These are phyloP conservation scores for Agrochola lota DNA, from an alignment of 2,888 invertebrate species.

Conservation along the genomic window DNA sequence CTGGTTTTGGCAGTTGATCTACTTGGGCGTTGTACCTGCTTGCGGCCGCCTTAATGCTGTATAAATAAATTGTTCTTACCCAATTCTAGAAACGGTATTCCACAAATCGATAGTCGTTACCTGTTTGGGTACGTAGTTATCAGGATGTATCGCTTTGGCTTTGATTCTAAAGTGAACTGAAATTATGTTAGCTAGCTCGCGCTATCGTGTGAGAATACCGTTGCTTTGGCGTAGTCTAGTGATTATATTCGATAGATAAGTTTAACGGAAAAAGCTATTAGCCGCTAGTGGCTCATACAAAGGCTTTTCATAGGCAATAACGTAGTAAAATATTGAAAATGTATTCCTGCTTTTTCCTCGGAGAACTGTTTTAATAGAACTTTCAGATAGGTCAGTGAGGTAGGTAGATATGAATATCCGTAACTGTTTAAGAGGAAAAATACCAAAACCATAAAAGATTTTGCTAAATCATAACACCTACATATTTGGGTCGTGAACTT, in stretches of 20 bases:
- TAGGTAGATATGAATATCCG: neutral
- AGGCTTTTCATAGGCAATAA: constrained; percentile 37
- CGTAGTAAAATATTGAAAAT: constrained; percentile 24
- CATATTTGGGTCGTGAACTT: neutral
- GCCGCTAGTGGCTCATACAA: constrained; percentile 35
- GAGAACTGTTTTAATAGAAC: neutral
- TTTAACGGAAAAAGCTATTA: constrained; percentile 50
- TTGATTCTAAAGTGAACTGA: constrained; percentile 47
- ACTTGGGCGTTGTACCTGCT: constrained; percentile 70
- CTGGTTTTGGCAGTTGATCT: constrained; percentile 89
- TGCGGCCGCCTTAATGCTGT: constrained; percentile 65
- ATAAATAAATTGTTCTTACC: constrained; percentile 67
- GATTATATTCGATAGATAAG: constrained; percentile 52
- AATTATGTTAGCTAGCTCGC: constrained; percentile 30
- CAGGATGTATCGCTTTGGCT: constrained; percentile 27
- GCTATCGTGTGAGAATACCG: constrained; percentile 54
- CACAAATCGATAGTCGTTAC: constrained; percentile 49
- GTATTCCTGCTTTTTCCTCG: constrained; percentile 17
- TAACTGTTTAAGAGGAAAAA: neutral
- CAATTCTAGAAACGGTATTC: constrained; percentile 50
- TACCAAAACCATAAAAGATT: neutral
- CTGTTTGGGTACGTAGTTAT: constrained; percentile 33
- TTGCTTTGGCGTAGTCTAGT: constrained; percentile 35
- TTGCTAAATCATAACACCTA: neutral
- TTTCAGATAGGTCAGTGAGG: neutral